Conservation (phyloP, 92 coral and sea anemone species). For the Hydrozoanthus gracilis region DNA sequence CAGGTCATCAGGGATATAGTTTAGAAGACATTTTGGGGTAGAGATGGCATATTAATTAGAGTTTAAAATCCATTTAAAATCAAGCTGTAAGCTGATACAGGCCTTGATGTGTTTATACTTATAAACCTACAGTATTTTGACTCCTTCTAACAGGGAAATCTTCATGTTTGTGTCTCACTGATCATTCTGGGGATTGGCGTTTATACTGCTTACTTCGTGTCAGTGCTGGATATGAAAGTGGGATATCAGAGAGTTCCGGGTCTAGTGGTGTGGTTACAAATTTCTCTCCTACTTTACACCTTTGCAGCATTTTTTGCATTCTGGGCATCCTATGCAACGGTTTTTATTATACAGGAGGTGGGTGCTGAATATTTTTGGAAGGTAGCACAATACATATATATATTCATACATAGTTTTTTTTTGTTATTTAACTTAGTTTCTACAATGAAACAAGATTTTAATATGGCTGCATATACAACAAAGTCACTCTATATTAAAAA, state of each 20-base stretch:
- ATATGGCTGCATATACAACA: too few relatives aligned
- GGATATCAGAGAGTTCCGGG: slow-evolving; percentile 36
- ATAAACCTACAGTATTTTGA: not conserved
- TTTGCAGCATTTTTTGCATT: slow-evolving; percentile 37
- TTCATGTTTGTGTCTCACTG: slow-evolving; percentile 31
- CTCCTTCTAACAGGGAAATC: not conserved
- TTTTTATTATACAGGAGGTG: slow-evolving; percentile 43
- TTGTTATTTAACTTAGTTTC: not conserved
- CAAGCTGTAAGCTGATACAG: too few relatives aligned
- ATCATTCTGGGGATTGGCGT: slow-evolving; percentile 38
- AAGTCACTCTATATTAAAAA: too few relatives aligned
- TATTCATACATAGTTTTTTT: not conserved
- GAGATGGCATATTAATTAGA: not conserved
- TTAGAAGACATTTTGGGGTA: too few relatives aligned
- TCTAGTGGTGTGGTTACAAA: slow-evolving; percentile 6
- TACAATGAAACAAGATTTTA: too few relatives aligned
- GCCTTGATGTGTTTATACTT: too few relatives aligned
- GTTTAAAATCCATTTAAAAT: not conserved
- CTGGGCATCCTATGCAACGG: slow-evolving; percentile 48
- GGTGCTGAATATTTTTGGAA: not conserved
- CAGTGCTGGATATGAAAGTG: slow-evolving; percentile 41
- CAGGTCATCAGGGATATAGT: too few relatives aligned
- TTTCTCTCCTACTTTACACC: slow-evolving; percentile 25
- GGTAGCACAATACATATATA: not conserved
- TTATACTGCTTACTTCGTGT: slow-evolving; percentile 31